phyloP scores from a whole-genome alignment of 1,140 invertebrate species.

The Neodiprion lecontei region DNA sequence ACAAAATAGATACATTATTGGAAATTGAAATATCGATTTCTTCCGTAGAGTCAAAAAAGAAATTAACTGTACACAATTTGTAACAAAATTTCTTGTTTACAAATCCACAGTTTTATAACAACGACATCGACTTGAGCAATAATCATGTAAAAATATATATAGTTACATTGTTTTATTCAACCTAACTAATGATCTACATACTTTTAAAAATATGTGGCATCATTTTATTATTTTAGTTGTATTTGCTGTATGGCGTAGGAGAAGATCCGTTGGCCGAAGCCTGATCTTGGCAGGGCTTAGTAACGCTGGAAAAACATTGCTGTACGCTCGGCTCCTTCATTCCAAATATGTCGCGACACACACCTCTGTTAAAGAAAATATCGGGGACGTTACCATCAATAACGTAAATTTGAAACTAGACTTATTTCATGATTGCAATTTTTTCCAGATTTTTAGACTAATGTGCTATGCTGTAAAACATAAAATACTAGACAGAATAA shows the following conservation, averaged over 20 bases:
- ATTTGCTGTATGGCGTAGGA: conserved; percentile 65
- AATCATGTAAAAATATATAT: conserved; percentile 12
- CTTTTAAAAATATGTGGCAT: conserved; percentile 33
- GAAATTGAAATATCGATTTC: conserved; percentile 13
- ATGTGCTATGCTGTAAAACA: background rate
- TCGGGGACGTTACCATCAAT: conserved; percentile 70
- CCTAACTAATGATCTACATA: conserved; percentile 51
- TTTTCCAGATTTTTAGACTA: conserved; percentile 16
- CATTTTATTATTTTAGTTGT: conserved; percentile 58
- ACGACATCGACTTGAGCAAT: background rate
- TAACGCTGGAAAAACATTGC: conserved; percentile 86
- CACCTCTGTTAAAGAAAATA: conserved; percentile 87
- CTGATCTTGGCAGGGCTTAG: conserved; percentile 83
- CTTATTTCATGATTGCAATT: conserved; percentile 23
- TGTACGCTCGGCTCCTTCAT: conserved; percentile 77
- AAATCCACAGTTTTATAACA: no score
- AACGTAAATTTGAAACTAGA: conserved; percentile 55
- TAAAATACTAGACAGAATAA: background rate
- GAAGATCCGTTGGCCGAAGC: conserved; percentile 64
- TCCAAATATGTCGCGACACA: conserved; percentile 77
- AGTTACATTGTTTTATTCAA: conserved; percentile 57
- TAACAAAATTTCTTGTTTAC: no score
- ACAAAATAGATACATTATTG: conserved; percentile 43
- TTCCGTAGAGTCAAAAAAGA: no score
- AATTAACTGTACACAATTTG: no score